Evolutionary conservation across 2,888 invertebrate species (phyloP).

Genomic region (Polyommatus iphigenia): DNA sequence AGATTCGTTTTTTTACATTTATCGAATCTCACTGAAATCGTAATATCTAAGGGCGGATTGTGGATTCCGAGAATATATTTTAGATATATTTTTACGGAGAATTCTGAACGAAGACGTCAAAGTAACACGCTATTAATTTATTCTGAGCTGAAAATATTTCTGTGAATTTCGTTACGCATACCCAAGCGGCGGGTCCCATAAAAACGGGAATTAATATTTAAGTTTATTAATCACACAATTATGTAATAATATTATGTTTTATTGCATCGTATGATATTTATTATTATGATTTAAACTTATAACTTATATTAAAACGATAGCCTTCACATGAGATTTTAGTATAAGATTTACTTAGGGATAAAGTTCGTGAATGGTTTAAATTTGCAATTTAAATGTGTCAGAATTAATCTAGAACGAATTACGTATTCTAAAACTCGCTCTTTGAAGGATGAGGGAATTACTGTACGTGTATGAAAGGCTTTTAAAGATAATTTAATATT

Average conservation of each 20-base stretch:
- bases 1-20: background rate
- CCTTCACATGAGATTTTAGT: background rate
- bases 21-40: background rate
- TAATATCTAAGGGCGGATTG: background rate
- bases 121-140: background rate
- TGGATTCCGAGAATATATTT: background rate
- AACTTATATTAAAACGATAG: background rate
- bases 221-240: too few species aligned
- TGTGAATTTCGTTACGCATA: background rate
- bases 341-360: background rate
- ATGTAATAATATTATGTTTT: too few species aligned
- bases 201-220: too few species aligned
- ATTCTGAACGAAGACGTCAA: background rate
- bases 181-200: background rate
- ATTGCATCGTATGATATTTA: too few species aligned
- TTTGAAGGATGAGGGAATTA: background rate
- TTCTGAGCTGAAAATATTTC: background rate
- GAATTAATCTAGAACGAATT: slow-evolving; percentile 3
- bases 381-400: slow-evolving; percentile 14
- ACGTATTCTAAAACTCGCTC: slow-evolving; percentile 18
- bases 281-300: background rate
- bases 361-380: background rate
- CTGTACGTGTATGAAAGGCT: background rate
- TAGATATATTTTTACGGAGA: background rate
- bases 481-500: slow-evolving; percentile 15